Conservation (phyloP, 2,888 invertebrate genomes). For the Siphlonurus alternatus region DNA sequence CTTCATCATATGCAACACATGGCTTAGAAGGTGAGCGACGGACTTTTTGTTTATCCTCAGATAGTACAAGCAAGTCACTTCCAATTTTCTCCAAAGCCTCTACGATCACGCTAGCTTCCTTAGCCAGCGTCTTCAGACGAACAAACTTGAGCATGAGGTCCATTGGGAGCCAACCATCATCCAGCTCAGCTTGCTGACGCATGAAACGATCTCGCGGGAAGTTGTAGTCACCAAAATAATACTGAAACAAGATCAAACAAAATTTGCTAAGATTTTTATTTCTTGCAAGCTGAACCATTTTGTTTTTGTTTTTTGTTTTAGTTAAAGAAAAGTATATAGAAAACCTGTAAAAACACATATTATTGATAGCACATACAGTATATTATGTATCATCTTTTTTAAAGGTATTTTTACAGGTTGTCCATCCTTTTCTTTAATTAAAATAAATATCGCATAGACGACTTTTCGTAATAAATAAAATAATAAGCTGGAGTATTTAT, state of each 20-base stretch:
- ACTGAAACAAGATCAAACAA: constrained; percentile 28
- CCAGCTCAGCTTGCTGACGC: constrained; percentile 63
- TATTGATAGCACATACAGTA: too few species aligned
- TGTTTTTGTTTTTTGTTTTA: too few species aligned
- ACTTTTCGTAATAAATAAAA: too few species aligned
- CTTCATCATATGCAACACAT: constrained; percentile 69
- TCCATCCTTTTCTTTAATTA: too few species aligned
- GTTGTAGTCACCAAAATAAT: constrained; percentile 80
- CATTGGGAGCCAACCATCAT: constrained; percentile 84
- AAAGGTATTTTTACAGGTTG: too few species aligned
- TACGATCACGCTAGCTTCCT: constrained; percentile 49
- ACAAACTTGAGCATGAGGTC: constrained; percentile 77
- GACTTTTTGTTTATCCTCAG: constrained; percentile 51
- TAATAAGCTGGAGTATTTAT: too few species aligned
- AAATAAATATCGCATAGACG: too few species aligned
- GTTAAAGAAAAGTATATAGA: too few species aligned
- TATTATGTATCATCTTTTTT: too few species aligned
- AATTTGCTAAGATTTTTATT: neutral
- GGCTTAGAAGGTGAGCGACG: constrained; percentile 55
- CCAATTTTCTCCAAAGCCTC: constrained; percentile 58
- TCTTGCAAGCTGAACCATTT: too few species aligned
- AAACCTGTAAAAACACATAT: too few species aligned
- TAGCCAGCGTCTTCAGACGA: constrained; percentile 53
- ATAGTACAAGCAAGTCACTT: constrained; percentile 52
- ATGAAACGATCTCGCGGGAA: constrained; percentile 84